Conservation (phyloP, 2,888 invertebrate genomes). For the Papilio elwesi region DNA sequence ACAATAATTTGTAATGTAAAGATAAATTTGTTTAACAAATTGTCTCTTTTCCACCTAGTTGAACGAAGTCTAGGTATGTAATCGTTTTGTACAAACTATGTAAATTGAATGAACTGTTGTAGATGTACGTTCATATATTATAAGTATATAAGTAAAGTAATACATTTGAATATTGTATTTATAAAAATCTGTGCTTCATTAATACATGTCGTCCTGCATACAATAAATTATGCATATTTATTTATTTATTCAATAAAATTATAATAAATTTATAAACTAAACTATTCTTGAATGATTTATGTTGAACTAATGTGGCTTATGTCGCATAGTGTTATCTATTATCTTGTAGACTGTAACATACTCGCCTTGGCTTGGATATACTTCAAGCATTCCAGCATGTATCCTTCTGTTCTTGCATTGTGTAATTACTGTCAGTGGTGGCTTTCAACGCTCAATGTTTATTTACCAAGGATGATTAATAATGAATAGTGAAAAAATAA, state of each 20-base stretch:
- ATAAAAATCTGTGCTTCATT: slow-evolving; percentile 34
- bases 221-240: slow-evolving; percentile 8
- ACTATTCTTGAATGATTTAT: neutral
- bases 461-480: no score
- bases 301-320: slow-evolving; percentile 13
- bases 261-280: neutral
- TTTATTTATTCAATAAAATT: neutral
- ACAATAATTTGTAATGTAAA: neutral
- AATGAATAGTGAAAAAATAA: no score
- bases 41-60: slow-evolving; percentile 40
- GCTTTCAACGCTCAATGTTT: slow-evolving; percentile 9
- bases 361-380: neutral
- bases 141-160: slow-evolving; percentile 28
- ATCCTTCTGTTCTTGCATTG: slow-evolving; percentile 2
- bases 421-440: neutral
- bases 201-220: slow-evolving; percentile 21
- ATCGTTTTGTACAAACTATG: slow-evolving; percentile 27
- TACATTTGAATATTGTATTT: slow-evolving; percentile 28
- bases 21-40: slow-evolving; percentile 36
- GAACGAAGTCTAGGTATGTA: slow-evolving; percentile 37
- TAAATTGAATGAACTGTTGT: slow-evolving; percentile 34
- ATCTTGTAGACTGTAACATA: neutral
- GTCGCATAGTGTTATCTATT: slow-evolving; percentile 10
- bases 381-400: slow-evolving; percentile 1
- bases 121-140: slow-evolving; percentile 30